phyloP scores from a whole-genome alignment of 2,888 invertebrate genomes.

The Chymomyza procnemis region DNA sequence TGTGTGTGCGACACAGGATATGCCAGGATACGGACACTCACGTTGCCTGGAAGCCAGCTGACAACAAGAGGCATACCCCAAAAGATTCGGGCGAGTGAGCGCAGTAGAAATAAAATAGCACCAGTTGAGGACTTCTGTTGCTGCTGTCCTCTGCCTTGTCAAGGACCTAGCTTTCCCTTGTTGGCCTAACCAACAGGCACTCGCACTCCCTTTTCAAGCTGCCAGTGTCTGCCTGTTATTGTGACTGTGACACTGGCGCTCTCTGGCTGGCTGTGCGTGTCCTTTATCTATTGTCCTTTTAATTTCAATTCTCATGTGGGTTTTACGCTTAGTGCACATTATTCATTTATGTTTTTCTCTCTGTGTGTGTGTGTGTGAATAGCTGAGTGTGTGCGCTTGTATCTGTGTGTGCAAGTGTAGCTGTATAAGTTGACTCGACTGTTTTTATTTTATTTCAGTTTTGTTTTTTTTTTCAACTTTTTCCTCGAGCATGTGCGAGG shows the following conservation, averaged over 20 bases:
- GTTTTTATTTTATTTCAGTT: conserved; percentile 11
- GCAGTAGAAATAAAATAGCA: neutral
- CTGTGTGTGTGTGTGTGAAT: neutral
- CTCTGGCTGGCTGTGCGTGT: conserved; percentile 48
- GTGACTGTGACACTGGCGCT: neutral
- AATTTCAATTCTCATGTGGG: conserved; percentile 68
- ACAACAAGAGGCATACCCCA: neutral
- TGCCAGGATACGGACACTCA: conserved; percentile 30
- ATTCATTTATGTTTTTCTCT: conserved; percentile 58
- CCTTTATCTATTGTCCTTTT: conserved; percentile 66
- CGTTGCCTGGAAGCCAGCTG: conserved; percentile 4
- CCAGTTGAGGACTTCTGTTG: neutral
- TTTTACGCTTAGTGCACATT: conserved; percentile 69
- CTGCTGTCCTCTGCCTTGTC: neutral
- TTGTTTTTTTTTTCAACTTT: neutral
- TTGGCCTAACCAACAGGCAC: neutral
- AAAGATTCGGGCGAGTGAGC: neutral
- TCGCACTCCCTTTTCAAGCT: neutral
- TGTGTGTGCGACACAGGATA: conserved; percentile 27
- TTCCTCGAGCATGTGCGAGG: neutral
- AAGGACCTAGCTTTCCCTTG: neutral
- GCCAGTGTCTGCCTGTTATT: neutral
- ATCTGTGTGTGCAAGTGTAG: neutral
- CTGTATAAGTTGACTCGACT: neutral
- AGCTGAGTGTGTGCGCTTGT: neutral